phyloP scores from a whole-genome alignment of 2,888 invertebrate genomes.

The Perithous albicinctus region DNA sequence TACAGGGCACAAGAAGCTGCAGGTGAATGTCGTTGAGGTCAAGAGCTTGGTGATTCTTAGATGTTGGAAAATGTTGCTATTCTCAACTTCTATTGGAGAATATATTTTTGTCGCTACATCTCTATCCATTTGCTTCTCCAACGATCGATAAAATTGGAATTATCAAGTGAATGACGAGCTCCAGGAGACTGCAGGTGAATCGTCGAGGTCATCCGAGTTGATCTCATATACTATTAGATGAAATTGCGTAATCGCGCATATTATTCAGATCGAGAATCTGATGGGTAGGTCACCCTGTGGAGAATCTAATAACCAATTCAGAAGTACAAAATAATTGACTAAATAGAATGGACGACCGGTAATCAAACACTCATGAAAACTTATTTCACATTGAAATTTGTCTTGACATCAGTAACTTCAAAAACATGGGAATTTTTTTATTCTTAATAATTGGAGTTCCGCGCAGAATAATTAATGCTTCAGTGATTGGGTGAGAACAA shows the following conservation, averaged over 20 bases:
- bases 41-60: slow-evolving; percentile 32
- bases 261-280: not conserved
- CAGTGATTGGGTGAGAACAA: too few relatives aligned
- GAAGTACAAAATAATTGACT: too few relatives aligned
- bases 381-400: too few relatives aligned
- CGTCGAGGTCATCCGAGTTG: not conserved
- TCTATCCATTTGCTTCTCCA: too few relatives aligned
- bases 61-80: slow-evolving; percentile 28
- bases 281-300: not conserved
- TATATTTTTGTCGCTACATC: not conserved
- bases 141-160: slow-evolving; percentile 6
- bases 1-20: slow-evolving; percentile 50
- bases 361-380: too few relatives aligned
- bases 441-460: too few relatives aligned
- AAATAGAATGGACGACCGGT: too few relatives aligned
- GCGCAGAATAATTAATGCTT: too few relatives aligned
- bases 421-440: too few relatives aligned
- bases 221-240: not conserved
- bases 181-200: slow-evolving; percentile 38
- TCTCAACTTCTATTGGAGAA: not conserved
- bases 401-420: too few relatives aligned
- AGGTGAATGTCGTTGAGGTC: slow-evolving; percentile 54
- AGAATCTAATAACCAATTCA: not conserved
- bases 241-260: not conserved
- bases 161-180: not conserved